Conservation (phyloP, 2,797 vertebrate species). For the Numenius phaeopus region DNA sequence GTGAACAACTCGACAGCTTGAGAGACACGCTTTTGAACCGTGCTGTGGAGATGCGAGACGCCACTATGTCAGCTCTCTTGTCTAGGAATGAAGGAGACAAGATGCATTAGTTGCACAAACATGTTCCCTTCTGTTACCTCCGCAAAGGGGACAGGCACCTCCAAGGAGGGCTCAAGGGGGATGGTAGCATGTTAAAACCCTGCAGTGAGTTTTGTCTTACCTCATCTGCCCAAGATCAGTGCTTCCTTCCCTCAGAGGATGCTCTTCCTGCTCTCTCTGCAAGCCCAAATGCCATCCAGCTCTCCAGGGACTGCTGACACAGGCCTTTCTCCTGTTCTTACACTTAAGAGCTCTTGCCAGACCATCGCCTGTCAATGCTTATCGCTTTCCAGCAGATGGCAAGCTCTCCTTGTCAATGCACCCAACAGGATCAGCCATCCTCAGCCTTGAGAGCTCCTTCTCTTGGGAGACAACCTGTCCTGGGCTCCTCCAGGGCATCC, state of each 20-base stretch:
- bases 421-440: rapidly evolving
- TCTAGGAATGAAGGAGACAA: neutral
- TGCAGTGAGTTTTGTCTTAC: neutral
- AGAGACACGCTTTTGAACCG: neutral
- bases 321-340: neutral
- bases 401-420: neutral
- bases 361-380: neutral
- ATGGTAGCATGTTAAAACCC: neutral
- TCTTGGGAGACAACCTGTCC: neutral
- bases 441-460: neutral
- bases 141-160: neutral
- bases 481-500: rapidly evolving
- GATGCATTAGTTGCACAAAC: neutral
- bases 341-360: neutral
- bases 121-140: neutral
- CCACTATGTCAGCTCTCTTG: neutral
- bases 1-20: neutral
- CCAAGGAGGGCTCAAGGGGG: neutral
- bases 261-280: neutral
- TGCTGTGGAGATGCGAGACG: neutral
- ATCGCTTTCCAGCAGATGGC: slow-evolving; percentile 12
- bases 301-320: neutral
- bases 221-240: rapidly evolving
- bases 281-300: neutral
- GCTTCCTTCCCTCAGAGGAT: neutral